A percentile compares a stretch with the other conserved stretches of the same genome.
Evolutionary conservation across 2,888 invertebrate genomes (phyloP).

Genomic region (Troides helena): DNA sequence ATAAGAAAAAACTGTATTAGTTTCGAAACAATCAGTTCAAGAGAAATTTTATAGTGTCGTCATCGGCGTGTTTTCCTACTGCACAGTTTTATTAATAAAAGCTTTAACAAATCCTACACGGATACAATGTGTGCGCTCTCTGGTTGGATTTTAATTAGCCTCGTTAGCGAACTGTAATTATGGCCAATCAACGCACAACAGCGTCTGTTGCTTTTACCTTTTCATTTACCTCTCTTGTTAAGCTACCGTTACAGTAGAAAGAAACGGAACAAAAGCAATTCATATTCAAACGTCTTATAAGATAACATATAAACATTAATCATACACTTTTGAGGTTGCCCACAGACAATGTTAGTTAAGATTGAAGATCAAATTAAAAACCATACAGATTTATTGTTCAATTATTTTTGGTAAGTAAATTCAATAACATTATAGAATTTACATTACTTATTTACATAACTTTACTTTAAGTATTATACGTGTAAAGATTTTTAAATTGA

Average conservation of each 20-base stretch:
- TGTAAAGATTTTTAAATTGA: no score
- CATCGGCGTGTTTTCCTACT: slow-evolving; percentile 3
- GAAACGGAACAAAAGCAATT: slow-evolving; percentile 7
- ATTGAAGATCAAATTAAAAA: not conserved
- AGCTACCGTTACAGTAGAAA: slow-evolving; percentile 7
- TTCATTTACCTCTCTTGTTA: slow-evolving; percentile 10
- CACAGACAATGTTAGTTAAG: slow-evolving; percentile 1
- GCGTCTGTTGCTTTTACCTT: slow-evolving; percentile 11
- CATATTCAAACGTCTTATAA: slow-evolving; percentile 4
- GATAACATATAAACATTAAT: not conserved
- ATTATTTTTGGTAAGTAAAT: not conserved
- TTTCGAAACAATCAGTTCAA: not conserved
- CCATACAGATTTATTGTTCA: not conserved
- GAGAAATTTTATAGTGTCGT: not conserved
- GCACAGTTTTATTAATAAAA: slow-evolving; percentile 3
- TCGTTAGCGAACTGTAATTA: slow-evolving; percentile 9
- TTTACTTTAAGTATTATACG: no score
- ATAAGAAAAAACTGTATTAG: not conserved
- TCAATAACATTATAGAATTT: not conserved
- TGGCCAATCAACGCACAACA: not conserved
- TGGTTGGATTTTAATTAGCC: slow-evolving; percentile 12
- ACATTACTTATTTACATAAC: no score
- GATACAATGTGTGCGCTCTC: slow-evolving; percentile 3
- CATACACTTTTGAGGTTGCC: not conserved
- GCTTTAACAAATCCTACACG: slow-evolving; percentile 3